phyloP scores from a whole-genome alignment of 2,888 invertebrate species.

The Pristionchus japonicus region DNA sequence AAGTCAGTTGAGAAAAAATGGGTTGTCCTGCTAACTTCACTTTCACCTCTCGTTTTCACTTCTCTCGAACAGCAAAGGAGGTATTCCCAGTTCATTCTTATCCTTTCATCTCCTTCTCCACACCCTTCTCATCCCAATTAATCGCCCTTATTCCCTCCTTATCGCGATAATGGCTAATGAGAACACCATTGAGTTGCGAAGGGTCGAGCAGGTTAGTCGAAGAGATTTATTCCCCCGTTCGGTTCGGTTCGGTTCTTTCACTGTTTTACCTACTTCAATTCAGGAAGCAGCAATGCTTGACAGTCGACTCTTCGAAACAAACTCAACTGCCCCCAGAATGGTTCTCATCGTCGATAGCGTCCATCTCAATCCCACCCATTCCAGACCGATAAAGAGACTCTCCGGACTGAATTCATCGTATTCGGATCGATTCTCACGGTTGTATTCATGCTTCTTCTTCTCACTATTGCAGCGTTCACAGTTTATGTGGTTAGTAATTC shows the following conservation, averaged over 20 bases:
- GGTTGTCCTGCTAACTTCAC: slow-evolving; percentile 39
- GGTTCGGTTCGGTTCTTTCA: neutral
- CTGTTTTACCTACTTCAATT: neutral
- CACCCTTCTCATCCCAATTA: neutral
- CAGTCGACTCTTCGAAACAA: neutral
- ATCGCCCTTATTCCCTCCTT: slow-evolving; percentile 21
- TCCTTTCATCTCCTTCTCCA: neutral
- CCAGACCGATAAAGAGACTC: neutral
- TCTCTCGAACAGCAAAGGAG: neutral
- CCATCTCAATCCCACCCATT: neutral
- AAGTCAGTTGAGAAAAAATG: neutral
- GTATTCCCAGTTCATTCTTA: neutral
- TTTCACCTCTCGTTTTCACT: slow-evolving; percentile 6
- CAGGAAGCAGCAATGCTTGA: neutral
- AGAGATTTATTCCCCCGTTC: neutral
- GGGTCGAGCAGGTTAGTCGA: neutral
- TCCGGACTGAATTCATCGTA: neutral
- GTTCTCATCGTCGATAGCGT: neutral
- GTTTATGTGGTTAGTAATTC: neutral
- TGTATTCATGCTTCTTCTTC: neutral
- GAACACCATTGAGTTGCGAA: neutral
- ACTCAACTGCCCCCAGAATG: neutral
- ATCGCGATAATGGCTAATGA: neutral
- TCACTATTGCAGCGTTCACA: neutral
- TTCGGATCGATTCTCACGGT: slow-evolving; percentile 1